Base-by-base conservation (phyloP, 2,113 vertebrate genomes). In the Trogon melanurus region DNA sequence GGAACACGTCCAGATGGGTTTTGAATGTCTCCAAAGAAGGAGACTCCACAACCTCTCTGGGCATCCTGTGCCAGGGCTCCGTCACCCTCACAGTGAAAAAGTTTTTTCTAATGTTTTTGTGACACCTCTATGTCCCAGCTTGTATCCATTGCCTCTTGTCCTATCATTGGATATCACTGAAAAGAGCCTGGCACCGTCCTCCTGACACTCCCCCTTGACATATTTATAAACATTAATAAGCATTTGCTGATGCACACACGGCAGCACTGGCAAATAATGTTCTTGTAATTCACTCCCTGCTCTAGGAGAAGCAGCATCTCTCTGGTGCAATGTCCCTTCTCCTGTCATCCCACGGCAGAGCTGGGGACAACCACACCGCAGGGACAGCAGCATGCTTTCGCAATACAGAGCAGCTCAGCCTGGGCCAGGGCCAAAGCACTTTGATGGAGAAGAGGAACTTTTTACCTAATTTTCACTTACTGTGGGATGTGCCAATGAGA, bases 301-400 rank as follows among this genome's bases (percentile, higher is more conserved):
- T 29, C 13, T 25, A 11, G 26, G 5, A 65, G 50, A 53, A 11
- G 21, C 29, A 83, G 9, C 23, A 51, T 21, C 29, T 67, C 38
- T 34, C 64, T 61, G 45, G 4, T n/a, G 25, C 1, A 2, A 26
- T 6, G 18, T 34, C 29, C 30, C 15, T 69, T 76, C 67, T 92
- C 62, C 79, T 78, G 73, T 64, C 64, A 56, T 1, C 17, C 45
- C 8, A 2, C 0, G 0, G 20, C 71, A 79, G 19, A 32, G 17
- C 11, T 50, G 70, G 27, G 78, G 25, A 79, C 67, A 83, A 80
- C 32, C 64, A 44, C 54, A 26, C 14, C 1, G 1, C 50, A 23
- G 25, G 60, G 65, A 30, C 53, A 41, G 27, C 4, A 18, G 1
- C 2, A 10, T 8, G 36, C 45, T 50, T 29, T 27, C 36, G 19